Base-by-base conservation (phyloP, 2,888 invertebrate genomes). In the Ceriagrion tenellum region DNA sequence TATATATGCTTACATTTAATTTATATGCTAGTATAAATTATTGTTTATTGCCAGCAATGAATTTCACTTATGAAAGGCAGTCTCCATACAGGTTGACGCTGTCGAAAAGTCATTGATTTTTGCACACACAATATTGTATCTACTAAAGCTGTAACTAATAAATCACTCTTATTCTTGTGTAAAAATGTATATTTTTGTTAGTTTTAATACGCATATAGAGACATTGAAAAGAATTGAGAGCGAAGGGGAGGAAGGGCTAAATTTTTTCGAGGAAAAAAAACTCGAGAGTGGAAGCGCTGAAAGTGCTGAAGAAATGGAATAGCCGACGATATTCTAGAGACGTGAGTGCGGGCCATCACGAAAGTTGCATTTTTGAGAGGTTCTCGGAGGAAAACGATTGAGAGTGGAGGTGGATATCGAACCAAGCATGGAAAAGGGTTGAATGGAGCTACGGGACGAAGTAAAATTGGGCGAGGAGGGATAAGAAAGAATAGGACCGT, bases 301-400 rank as follows among this genome's bases (percentile, higher is more conserved):
- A 47, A 88, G 88, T 20, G 88, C 16, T 47, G 40, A 88, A 88
- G 88, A 88, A 88, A 88, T 47, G 26, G 47, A 88, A 88, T 88
- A 47, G 88, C 23, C 47, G 88, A 40, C 40, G 88, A 47, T 88
- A 23, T 88, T 88, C 47, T 40, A 47, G 47, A 88, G 40, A 47
- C 88, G 88, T 35, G 88, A 88, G 88, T 88, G 47, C 40, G 47
- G 88, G 23, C 88, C 40, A 88, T 88, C 88, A 47, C 35, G 88
- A 69, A 69, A 69, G 69, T 6, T n/a, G n/a, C 69, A n/a, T 26
- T 69, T 69, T 69, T n/a, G 69, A 69, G n/a, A n/a, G 69, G 47
- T 47, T 47, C 47, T 47, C 47, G 8, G 47, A 47, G 47, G 47
- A 26, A n/a, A 23, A 12, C 6, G 69, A 26, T 35, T 23, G 88